Evolutionary conservation across 2,888 invertebrate species (phyloP).

Genomic region (Diplolepis rosae): DNA sequence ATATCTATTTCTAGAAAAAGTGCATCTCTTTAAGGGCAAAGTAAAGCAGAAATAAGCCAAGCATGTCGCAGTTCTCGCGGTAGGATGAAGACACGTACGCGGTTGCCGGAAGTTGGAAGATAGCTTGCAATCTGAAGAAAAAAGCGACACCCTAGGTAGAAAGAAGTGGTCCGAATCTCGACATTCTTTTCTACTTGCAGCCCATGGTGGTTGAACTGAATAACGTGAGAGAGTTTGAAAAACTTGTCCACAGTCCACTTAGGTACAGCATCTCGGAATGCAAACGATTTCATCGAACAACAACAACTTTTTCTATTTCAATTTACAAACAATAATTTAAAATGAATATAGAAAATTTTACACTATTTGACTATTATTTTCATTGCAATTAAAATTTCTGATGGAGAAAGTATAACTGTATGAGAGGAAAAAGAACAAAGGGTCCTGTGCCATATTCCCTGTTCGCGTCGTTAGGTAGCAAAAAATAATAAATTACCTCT

Average conservation of each 20-base stretch:
- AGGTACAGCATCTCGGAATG: too few species aligned
- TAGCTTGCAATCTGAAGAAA: conserved; percentile 21
- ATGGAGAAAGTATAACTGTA: too few species aligned
- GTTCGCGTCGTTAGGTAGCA: conserved; percentile 69
- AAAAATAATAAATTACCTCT: conserved; percentile 69
- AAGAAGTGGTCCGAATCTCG: conserved; percentile 1
- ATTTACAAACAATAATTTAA: too few species aligned
- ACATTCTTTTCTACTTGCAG: neutral
- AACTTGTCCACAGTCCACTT: neutral
- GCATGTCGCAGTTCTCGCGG: conserved; percentile 21
- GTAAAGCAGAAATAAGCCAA: conserved; percentile 15
- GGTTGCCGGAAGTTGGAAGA: conserved; percentile 16
- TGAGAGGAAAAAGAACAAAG: neutral
- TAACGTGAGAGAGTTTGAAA: neutral
- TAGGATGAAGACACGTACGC: conserved; percentile 6
- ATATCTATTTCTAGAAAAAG: neutral
- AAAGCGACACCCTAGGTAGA: neutral
- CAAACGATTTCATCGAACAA: neutral
- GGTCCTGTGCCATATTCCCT: conserved; percentile 60
- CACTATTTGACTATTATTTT: too few species aligned
- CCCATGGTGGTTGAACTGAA: too few species aligned
- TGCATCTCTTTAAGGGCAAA: conserved; percentile 13
- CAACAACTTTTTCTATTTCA: too few species aligned
- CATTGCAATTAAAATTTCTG: too few species aligned
- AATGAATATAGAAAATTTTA: too few species aligned